Conservation (phyloP, 2,797 vertebrate species). For the Gymnothorax javanicus region DNA sequence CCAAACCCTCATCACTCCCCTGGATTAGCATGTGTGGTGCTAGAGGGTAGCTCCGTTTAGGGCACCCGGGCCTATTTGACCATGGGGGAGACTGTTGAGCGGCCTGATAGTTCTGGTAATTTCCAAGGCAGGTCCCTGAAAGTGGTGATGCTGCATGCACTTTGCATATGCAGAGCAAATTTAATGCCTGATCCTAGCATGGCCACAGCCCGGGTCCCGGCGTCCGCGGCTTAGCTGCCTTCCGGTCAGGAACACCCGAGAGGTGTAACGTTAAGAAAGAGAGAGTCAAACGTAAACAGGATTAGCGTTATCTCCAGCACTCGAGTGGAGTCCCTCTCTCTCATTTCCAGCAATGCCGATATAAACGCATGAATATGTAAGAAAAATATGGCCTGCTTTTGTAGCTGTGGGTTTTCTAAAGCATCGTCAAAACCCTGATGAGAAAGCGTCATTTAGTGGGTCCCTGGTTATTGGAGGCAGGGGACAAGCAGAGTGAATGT, state of each 20-base stretch:
- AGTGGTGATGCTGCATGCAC: constrained; percentile 43
- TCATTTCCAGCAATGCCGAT: constrained; percentile 63
- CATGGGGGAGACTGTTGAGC: constrained; percentile 75
- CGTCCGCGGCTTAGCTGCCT: constrained; percentile 54
- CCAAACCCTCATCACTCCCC: constrained; percentile 26
- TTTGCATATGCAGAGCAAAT: constrained; percentile 74
- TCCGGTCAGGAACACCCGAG: constrained; percentile 59
- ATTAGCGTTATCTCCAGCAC: constrained; percentile 70
- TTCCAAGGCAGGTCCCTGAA: constrained; percentile 51
- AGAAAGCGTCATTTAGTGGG: not conserved
- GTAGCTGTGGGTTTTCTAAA: constrained; percentile 47
- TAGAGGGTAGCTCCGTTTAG: constrained; percentile 22
- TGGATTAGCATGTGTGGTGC: constrained; percentile 42
- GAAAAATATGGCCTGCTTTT: constrained; percentile 61
- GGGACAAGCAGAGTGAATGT: not conserved
- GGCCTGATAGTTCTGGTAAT: constrained; percentile 80
- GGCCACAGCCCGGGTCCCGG: constrained; percentile 39
- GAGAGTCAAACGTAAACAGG: constrained; percentile 66
- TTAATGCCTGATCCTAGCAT: constrained; percentile 52
- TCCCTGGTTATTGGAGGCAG: not conserved
- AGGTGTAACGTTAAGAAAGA: constrained; percentile 56
- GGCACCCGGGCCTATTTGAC: constrained; percentile 65
- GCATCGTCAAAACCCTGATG: constrained; percentile 13
- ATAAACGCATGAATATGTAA: constrained; percentile 74
- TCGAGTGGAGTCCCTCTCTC: constrained; percentile 51